Evolutionary conservation across 2,113 vertebrate species (phyloP).

Genomic region (Alligator sinensis): DNA sequence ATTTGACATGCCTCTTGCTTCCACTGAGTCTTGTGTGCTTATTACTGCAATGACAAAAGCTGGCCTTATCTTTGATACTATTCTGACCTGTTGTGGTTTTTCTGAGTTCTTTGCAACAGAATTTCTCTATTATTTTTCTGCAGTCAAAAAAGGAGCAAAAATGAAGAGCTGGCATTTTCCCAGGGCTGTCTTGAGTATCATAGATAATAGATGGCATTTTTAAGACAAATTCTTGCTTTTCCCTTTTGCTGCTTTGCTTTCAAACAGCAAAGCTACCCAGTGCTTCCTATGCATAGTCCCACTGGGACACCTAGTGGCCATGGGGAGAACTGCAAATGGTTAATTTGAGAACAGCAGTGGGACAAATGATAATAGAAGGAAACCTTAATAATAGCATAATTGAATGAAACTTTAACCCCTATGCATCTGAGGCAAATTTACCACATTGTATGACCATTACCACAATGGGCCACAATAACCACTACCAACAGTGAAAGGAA

Average conservation of each 20-base stretch:
- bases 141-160: too few species aligned
- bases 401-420: not conserved
- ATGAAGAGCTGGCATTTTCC: too few species aligned
- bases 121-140: too few species aligned
- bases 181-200: too few species aligned
- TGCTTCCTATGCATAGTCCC: not conserved
- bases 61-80: constrained; percentile 25
- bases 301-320: not conserved
- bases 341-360: not conserved
- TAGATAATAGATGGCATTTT: not conserved
- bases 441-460: not conserved
- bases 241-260: too few species aligned
- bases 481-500: not conserved
- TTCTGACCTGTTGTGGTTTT: too few species aligned
- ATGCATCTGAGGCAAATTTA: not conserved
- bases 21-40: constrained; percentile 35
- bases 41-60: not conserved
- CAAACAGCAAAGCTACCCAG: not conserved
- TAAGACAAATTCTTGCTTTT: not conserved
- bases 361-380: not conserved
- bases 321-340: not conserved
- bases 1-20: constrained; percentile 4
- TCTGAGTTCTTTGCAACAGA: too few species aligned
- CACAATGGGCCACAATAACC: not conserved
- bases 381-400: too few species aligned